Base-by-base conservation (phyloP, 2,797 vertebrate genomes). In the Trichosurus vulpecula region DNA sequence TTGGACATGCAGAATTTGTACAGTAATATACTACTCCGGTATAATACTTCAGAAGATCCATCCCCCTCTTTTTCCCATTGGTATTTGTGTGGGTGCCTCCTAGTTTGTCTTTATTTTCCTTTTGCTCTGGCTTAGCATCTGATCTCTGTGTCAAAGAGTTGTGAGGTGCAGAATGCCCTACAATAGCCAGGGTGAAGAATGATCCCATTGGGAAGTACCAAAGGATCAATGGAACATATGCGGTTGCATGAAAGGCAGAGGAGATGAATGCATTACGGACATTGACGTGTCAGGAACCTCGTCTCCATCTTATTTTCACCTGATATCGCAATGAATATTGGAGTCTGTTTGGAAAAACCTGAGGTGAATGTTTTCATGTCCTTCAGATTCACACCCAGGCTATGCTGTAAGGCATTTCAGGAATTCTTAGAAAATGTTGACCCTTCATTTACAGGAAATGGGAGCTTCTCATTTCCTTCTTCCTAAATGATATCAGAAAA, bases 131-230 rank as follows among this genome's bases (percentile, higher is more conserved):
- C 97, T 92, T 95, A n/a, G 90, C 92, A 94, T 96, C 95, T 97
- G 95, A 98, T 98, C 97, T 97, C 94, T 97, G 93, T 98, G 92
- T 95, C 97, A 95, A 94, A 98, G 94, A 97, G 54, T 96, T 51
- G 87, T 95, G 53, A 96, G 90, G 95, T 96, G 95, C 22, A 93
- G 55, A 52, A 91, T 1, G 6, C 29, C 56, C 96, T 95, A 96
- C 97, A 97, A 97, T 92, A 98, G 98, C 95, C 96, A 96, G 41
- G 95, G 19, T 96, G 98, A 96, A 98, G 98, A 98, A 94, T 58
- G 93, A 94, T 96, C 93, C 96, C 61, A 96, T 96, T 98, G 98
- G 92, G 95, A 92, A 95, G 55, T 81, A 93, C 91, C 92, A 98
- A 98, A 97, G 58, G 97, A 95, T 91, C 52, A 61, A 90, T 94